phyloP scores from a whole-genome alignment of 2,797 vertebrate species.

The Melanotaenia boesemani region DNA sequence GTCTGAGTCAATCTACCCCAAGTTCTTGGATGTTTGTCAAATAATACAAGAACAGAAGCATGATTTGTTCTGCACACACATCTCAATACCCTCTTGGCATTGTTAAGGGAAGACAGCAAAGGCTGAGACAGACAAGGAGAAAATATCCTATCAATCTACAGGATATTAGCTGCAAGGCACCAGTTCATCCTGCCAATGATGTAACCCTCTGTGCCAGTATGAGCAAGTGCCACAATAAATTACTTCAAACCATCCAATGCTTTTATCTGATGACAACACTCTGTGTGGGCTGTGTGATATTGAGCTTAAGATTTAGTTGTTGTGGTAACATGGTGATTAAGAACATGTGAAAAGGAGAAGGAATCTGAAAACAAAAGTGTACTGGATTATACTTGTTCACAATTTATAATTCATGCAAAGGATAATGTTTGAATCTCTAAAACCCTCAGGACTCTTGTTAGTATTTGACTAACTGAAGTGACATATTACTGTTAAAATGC shows the following conservation, averaged over 20 bases:
- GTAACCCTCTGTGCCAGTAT: slow-evolving; percentile 76
- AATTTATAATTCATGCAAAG: neutral
- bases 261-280: slow-evolving; percentile 74
- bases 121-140: slow-evolving; percentile 67
- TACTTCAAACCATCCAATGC: slow-evolving; percentile 71
- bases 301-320: slow-evolving; percentile 67
- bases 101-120: slow-evolving; percentile 68
- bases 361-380: slow-evolving; percentile 56
- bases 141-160: slow-evolving; percentile 79
- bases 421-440: slow-evolving; percentile 36
- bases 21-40: slow-evolving; percentile 74
- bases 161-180: slow-evolving; percentile 78
- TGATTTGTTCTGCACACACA: slow-evolving; percentile 68
- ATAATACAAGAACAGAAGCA: slow-evolving; percentile 59
- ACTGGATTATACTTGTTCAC: slow-evolving; percentile 39
- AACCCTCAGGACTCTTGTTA: neutral
- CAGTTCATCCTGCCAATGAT: slow-evolving; percentile 75
- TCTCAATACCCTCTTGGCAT: slow-evolving; percentile 73
- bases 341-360: slow-evolving; percentile 41
- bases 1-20: slow-evolving; percentile 61
- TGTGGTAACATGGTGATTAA: slow-evolving; percentile 56
- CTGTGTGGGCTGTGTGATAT: slow-evolving; percentile 73
- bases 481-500: too few species aligned
- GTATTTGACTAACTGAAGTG: too few species aligned
- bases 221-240: slow-evolving; percentile 80